Evolutionary conservation across 2,113 vertebrate species (phyloP).

Genomic region (Nematolebias whitei): DNA sequence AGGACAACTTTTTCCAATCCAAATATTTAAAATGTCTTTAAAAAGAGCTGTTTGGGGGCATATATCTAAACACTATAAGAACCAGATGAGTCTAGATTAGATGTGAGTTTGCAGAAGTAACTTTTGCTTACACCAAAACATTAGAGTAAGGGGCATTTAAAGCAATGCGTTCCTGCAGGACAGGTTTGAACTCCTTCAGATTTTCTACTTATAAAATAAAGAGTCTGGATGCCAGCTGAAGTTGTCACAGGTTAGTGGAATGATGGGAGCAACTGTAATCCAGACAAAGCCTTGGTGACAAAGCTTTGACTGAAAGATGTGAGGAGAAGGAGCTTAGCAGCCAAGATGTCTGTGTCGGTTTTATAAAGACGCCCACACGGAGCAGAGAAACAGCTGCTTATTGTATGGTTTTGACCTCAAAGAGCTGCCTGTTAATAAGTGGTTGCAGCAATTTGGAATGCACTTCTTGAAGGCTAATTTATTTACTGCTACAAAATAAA

Average conservation of each 20-base stretch:
- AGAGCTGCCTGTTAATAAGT: conserved; percentile 63
- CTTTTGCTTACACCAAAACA: not conserved
- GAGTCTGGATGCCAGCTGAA: conserved; percentile 38
- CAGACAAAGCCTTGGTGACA: conserved; percentile 51
- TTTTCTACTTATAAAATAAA: conserved; percentile 20
- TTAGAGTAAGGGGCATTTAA: not conserved
- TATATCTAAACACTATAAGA: not conserved
- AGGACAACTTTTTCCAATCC: conserved; percentile 27
- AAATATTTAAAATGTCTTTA: conserved; percentile 28
- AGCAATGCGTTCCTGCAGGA: not conserved
- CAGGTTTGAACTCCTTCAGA: conserved; percentile 15
- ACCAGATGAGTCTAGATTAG: not conserved
- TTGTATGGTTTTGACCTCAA: conserved; percentile 27
- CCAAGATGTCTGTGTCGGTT: conserved; percentile 49
- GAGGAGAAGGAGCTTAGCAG: conserved; percentile 54
- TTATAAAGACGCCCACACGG: conserved; percentile 51
- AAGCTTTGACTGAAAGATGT: conserved; percentile 56
- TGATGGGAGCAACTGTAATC: conserved; percentile 54
- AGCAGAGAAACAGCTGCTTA: conserved; percentile 36
- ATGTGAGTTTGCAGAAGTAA: not conserved
- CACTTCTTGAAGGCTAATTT: conserved; percentile 43
- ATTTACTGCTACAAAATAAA: conserved; percentile 37
- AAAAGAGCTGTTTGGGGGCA: conserved; percentile 17
- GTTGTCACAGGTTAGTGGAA: conserved; percentile 17
- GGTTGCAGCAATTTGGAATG: conserved; percentile 36